Conservation (phyloP, 2,113 vertebrate genomes). For the Fulica atra region DNA sequence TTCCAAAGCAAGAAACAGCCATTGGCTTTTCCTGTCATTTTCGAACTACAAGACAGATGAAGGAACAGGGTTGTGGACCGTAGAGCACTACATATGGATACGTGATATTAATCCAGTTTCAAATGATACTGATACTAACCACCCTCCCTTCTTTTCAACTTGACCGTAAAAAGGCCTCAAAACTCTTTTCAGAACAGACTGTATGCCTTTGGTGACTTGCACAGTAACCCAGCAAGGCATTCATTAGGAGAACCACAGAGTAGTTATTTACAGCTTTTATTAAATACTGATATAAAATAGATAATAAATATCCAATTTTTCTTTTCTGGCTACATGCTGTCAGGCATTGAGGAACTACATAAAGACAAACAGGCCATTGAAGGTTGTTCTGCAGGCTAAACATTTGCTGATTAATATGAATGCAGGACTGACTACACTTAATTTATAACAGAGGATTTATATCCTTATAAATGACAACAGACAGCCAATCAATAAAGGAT, state of each 20-base stretch:
- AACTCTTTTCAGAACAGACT: background rate
- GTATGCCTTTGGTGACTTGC: background rate
- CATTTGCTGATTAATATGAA: conserved; percentile 19
- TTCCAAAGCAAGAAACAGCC: background rate
- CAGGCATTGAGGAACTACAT: background rate
- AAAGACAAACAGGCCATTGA: background rate
- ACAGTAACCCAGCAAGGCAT: background rate
- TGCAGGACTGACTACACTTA: conserved; percentile 30
- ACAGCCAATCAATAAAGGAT: conserved; percentile 70
- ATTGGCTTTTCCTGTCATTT: background rate
- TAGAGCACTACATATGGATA: background rate
- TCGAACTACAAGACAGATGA: background rate
- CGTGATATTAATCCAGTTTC: background rate
- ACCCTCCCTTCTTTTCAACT: background rate
- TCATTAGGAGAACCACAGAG: background rate
- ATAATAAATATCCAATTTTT: background rate
- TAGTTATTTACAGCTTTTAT: conserved; percentile 16
- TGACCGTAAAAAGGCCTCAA: background rate
- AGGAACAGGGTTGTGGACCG: background rate
- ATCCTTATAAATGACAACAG: conserved; percentile 60
- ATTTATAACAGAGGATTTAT: conserved; percentile 72
- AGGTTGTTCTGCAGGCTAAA: conserved; percentile 27
- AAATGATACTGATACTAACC: background rate
- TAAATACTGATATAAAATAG: background rate
- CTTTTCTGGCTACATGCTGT: background rate